Evolutionary conservation across 2,113 vertebrate species (phyloP).

Genomic region (Camelus bactrianus): DNA sequence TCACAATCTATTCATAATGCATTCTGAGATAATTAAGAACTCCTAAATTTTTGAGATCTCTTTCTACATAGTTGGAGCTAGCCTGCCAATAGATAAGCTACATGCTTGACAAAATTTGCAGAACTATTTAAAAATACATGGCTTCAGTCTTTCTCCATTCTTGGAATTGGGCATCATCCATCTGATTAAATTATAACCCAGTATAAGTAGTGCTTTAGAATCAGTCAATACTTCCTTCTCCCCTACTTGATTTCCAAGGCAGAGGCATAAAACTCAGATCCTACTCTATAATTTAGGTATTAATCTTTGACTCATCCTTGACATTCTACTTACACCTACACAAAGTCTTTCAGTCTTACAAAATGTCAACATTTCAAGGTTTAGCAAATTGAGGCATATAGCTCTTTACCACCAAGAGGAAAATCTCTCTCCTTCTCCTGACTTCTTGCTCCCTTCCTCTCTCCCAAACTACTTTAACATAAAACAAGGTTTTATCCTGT

Average conservation of each 20-base stretch:
- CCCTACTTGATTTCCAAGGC: constrained; percentile 82
- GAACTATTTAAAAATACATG: constrained; percentile 53
- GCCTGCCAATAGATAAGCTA: constrained; percentile 2
- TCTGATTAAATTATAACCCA: constrained; percentile 51
- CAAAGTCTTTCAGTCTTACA: constrained; percentile 82
- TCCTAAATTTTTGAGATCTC: neutral
- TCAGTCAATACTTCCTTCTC: constrained; percentile 84
- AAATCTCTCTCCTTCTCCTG: constrained; percentile 34
- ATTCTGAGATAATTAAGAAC: neutral
- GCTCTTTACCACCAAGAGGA: constrained; percentile 77
- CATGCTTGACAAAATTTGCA: neutral
- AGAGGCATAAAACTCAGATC: constrained; percentile 80
- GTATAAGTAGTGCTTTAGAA: constrained; percentile 65
- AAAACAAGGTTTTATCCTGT: constrained; percentile 22
- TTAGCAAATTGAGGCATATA: constrained; percentile 83
- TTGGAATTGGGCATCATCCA: constrained; percentile 20
- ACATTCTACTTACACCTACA: constrained; percentile 89
- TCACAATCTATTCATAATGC: neutral
- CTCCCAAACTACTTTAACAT: constrained; percentile 32
- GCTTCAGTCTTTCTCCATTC: constrained; percentile 6
- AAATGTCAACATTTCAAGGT: constrained; percentile 82
- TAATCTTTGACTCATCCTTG: constrained; percentile 90
- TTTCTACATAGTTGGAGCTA: neutral
- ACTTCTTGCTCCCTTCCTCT: neutral
- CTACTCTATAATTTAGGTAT: constrained; percentile 86